Base-by-base conservation (phyloP, 1,140 invertebrate species). In the Pseudoatta argentina region DNA sequence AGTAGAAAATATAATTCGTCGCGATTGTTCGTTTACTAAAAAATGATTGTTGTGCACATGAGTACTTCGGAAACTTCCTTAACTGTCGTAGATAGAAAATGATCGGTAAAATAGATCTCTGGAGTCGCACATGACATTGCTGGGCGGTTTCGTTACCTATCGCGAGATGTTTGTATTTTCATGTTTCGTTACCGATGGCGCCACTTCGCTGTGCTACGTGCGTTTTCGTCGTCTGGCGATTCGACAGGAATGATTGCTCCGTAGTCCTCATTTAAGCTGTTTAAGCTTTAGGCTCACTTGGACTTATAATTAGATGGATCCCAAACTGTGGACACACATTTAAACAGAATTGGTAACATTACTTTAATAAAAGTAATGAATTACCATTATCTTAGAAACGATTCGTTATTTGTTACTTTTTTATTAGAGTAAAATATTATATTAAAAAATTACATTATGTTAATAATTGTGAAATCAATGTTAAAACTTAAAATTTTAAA, bases 51-150 rank as follows among this genome's bases (percentile, higher is more conserved):
- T 77, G 7, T 10, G 21, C 12, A 10, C 0, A 10, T n/a, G 76
- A 66, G 3, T 55, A 79, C 16, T 34, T 53, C 0, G 76, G 0
- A 2, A 51, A 24, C 48, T 59, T 30, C 8, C 24, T 59, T 8
- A 48, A 48, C 48, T 73, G 4, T 30, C 5, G 55, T 73, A 21
- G 24, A 8, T 82, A 72, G 30, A 34, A 44, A 44, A 2, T 8
- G 12, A 6, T 72, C 48, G 66, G 16, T 82, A 82, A 82, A 79
- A 59, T 2, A 72, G 67, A n/a, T 72, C 16, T 14, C 24, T 12
- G 4, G 3, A 55, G 0, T 34, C 7, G 5, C 44, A 39, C 30
- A 21, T 30, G 4, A 44, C 18, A n/a, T n/a, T 0, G 63, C 2
- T 66, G 12, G 3, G 3, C 10, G 14, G 3, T n/a, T 63, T 16